Conservation (phyloP, 2,113 vertebrate species). For the Caranx ignobilis region DNA sequence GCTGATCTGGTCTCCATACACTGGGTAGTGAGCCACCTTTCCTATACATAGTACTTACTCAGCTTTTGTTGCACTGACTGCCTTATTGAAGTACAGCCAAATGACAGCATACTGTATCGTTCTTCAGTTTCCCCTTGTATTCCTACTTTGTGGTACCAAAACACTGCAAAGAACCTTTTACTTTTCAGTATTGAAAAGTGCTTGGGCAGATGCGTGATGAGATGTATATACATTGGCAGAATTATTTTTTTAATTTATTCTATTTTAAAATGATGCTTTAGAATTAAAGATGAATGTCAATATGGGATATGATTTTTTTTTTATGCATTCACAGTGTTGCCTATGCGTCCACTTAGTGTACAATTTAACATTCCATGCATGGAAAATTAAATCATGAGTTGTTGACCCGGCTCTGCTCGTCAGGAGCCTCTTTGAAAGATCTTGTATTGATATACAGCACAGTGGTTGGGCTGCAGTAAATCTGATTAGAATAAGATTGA, state of each 20-base stretch:
- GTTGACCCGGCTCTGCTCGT: slow-evolving; percentile 24
- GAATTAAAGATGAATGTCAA: slow-evolving; percentile 48
- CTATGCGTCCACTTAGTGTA: slow-evolving; percentile 38
- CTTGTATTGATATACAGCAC: neutral
- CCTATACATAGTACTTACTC: slow-evolving; percentile 52
- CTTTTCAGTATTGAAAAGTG: slow-evolving; percentile 37
- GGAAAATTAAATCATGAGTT: slow-evolving; percentile 10
- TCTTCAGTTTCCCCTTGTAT: slow-evolving; percentile 46
- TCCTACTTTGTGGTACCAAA: slow-evolving; percentile 63
- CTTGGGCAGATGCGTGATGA: slow-evolving; percentile 40
- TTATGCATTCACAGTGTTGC: slow-evolving; percentile 66
- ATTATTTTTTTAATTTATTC: slow-evolving; percentile 68
- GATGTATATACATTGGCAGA: slow-evolving; percentile 61
- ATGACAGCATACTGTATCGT: slow-evolving; percentile 71
- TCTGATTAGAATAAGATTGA: neutral
- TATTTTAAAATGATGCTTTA: slow-evolving; percentile 54
- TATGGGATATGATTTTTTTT: slow-evolving; percentile 27
- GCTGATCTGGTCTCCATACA: slow-evolving; percentile 32
- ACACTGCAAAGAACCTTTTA: slow-evolving; percentile 47
- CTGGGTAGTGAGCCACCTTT: slow-evolving; percentile 9
- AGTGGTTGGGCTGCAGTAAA: neutral
- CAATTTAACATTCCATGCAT: slow-evolving; percentile 47
- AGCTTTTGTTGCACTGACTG: slow-evolving; percentile 81
- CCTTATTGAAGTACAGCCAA: slow-evolving; percentile 85
- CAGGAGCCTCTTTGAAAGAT: neutral